Conservation (phyloP, 1,140 invertebrate genomes). For the Sitobion miscanthi region DNA sequence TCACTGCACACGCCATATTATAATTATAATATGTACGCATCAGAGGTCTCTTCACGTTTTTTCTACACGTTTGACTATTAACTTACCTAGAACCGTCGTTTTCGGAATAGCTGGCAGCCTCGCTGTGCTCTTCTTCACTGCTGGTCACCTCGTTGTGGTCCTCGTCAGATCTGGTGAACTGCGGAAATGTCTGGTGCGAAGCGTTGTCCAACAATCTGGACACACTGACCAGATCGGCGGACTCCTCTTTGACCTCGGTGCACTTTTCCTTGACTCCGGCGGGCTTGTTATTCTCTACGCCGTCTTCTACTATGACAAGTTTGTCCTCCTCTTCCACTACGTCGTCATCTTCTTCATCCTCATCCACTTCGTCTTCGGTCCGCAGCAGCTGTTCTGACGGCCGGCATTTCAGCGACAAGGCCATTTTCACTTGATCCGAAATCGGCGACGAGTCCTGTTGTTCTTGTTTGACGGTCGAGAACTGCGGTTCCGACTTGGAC, state of each 20-base stretch:
- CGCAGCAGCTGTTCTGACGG: slow-evolving; percentile 60
- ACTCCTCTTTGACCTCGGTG: slow-evolving; percentile 72
- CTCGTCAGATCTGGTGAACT: slow-evolving; percentile 62
- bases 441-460: slow-evolving; percentile 61
- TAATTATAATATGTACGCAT: neutral
- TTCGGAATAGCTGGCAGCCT: slow-evolving; percentile 43
- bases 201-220: slow-evolving; percentile 80
- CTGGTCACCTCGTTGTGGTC: slow-evolving; percentile 62
- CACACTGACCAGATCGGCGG: slow-evolving; percentile 75
- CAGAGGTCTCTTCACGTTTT: neutral
- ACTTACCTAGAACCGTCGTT: slow-evolving; percentile 42
- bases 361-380: slow-evolving; percentile 51
- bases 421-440: slow-evolving; percentile 79
- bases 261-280: slow-evolving; percentile 73
- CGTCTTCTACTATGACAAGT: slow-evolving; percentile 62
- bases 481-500: slow-evolving; percentile 34
- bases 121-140: slow-evolving; percentile 66
- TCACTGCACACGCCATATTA: neutral
- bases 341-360: slow-evolving; percentile 58
- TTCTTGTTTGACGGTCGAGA: neutral
- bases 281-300: slow-evolving; percentile 61
- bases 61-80: neutral
- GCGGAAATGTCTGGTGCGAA: slow-evolving; percentile 74
- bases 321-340: slow-evolving; percentile 65
- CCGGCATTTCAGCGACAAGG: slow-evolving; percentile 79